A percentile compares a stretch with the other conserved stretches of the same genome.
phyloP scores from a whole-genome alignment of 2,113 vertebrate species.

The Bambusicola thoracicus region DNA sequence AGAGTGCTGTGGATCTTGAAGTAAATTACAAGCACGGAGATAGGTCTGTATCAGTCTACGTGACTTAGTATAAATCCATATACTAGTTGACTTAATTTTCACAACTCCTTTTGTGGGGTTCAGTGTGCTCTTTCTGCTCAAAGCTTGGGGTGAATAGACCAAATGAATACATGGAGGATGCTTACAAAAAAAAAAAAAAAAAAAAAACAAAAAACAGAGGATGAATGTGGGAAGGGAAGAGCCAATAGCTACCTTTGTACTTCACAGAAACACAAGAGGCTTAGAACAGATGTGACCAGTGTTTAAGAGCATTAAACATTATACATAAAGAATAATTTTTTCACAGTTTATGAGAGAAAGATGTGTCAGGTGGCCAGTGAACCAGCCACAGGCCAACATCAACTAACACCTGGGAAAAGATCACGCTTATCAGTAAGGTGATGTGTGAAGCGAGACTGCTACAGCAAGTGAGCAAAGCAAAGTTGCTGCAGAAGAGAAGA shows the following conservation, averaged over 20 bases:
- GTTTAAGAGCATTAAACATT: not conserved
- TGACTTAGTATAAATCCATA: not conserved
- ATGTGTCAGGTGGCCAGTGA: not conserved
- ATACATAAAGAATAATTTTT: not conserved
- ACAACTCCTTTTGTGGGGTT: not conserved
- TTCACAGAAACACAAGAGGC: not conserved
- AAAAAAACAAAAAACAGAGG: not conserved
- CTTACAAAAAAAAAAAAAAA: not conserved
- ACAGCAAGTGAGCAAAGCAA: not conserved
- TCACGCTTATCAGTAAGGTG: not conserved
- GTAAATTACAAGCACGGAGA: not conserved
- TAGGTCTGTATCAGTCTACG: not conserved
- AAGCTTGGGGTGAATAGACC: not conserved
- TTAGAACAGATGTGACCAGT: not conserved
- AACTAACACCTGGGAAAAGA: not conserved
- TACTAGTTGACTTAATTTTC: not conserved
- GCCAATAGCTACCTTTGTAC: not conserved
- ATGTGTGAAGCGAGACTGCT: not conserved
- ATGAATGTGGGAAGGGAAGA: not conserved
- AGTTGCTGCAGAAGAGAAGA: not conserved
- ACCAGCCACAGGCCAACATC: not conserved
- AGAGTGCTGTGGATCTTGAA: not conserved
- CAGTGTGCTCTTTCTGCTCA: fast-evolving
- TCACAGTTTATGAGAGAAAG: not conserved
- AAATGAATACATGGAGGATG: not conserved